These are phyloP conservation scores for Calyptomena viridis DNA, from an alignment of 2,113 vertebrate species.

Conservation along the genomic window DNA sequence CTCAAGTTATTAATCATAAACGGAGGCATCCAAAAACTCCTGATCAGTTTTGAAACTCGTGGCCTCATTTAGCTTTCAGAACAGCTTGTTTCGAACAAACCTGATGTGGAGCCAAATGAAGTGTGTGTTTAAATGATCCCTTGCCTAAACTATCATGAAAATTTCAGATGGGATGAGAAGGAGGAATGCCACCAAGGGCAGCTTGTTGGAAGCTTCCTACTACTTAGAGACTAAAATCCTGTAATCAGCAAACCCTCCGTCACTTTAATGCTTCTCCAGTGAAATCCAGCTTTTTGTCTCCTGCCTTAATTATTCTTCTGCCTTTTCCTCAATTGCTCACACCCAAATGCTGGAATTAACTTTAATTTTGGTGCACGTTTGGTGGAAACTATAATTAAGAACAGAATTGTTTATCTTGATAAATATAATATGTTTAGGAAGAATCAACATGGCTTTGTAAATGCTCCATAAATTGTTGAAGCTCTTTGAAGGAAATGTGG, in stretches of 20 bases:
- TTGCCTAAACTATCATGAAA: constrained; percentile 59
- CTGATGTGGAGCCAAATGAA: constrained; percentile 55
- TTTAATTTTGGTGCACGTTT: not conserved
- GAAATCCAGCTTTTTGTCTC: constrained; percentile 33
- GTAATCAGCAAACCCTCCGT: constrained; percentile 57
- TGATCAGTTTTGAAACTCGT: constrained; percentile 52
- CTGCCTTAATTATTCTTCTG: not conserved
- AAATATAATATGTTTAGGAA: not conserved
- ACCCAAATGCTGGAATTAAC: not conserved
- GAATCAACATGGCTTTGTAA: not conserved
- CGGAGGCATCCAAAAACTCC: constrained; percentile 41
- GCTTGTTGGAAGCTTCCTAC: constrained; percentile 56
- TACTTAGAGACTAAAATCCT: constrained; percentile 55
- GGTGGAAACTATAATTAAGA: not conserved
- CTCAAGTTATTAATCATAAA: constrained; percentile 56
- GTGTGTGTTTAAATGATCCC: constrained; percentile 63
- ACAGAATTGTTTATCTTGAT: not conserved
- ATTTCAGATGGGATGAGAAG: constrained; percentile 63
- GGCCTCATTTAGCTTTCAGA: constrained; percentile 60
- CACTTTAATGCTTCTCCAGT: constrained; percentile 49
- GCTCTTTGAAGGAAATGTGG: not conserved
- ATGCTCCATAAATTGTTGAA: not conserved
- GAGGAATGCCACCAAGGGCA: constrained; percentile 43
- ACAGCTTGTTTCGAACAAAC: constrained; percentile 61
- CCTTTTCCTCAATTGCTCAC: not conserved